phyloP scores from a whole-genome alignment of 2,888 invertebrate species.

The Melanargia galathea region DNA sequence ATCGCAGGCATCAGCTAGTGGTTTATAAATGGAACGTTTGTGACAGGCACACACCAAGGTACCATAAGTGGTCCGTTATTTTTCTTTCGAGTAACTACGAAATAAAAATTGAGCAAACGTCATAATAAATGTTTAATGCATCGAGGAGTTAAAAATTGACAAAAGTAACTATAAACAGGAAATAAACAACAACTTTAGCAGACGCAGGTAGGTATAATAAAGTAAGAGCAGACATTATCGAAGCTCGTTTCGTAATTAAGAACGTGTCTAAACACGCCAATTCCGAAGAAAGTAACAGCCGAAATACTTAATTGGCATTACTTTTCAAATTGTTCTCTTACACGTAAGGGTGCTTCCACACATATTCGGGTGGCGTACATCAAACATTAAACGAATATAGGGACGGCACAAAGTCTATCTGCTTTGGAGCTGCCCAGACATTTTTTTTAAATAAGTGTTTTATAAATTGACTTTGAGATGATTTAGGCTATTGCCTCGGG shows the following conservation, averaged over 20 bases:
- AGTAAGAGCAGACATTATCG: constrained; percentile 32
- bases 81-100: no score
- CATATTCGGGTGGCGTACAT: not conserved
- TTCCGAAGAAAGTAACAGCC: constrained; percentile 45
- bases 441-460: not conserved
- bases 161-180: no score
- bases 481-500: no score
- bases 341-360: constrained; percentile 48
- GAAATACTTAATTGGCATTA: constrained; percentile 59
- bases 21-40: no score
- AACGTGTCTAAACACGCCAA: constrained; percentile 38
- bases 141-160: no score
- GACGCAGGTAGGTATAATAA: constrained; percentile 8
- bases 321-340: constrained; percentile 54
- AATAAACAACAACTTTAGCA: not conserved
- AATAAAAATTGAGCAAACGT: not conserved
- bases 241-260: constrained; percentile 32
- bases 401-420: not conserved
- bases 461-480: not conserved
- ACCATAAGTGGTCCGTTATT: not conserved
- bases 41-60: no score
- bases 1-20: no score
- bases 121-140: not conserved
- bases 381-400: not conserved
- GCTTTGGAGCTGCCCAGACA: not conserved